phyloP scores from a whole-genome alignment of 2,888 invertebrate species.

The Coecobrya sp. region DNA sequence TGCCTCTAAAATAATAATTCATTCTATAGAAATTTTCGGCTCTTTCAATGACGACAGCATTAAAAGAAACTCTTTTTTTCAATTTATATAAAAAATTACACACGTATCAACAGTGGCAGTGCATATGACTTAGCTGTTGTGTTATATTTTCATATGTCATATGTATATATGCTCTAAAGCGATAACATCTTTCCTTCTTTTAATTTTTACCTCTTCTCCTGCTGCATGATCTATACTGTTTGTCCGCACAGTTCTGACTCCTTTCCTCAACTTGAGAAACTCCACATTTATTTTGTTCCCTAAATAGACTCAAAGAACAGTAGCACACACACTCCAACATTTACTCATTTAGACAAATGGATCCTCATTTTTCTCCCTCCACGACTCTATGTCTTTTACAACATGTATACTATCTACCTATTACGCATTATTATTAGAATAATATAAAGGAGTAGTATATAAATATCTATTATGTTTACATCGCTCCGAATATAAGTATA shows the following conservation, averaged over 20 bases:
- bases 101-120: neutral
- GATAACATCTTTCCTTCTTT: conserved; percentile 61
- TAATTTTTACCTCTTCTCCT: conserved; percentile 41
- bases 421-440: neutral
- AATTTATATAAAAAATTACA: conserved; percentile 4
- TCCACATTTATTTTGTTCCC: neutral
- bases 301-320: neutral
- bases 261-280: conserved; percentile 17
- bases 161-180: conserved; percentile 19
- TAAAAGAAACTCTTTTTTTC: conserved; percentile 26
- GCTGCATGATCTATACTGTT: neutral
- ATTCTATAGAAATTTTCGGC: conserved; percentile 1
- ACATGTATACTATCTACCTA: conserved; percentile 15
- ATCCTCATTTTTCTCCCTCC: conserved; percentile 9
- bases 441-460: neutral
- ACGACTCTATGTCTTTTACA: neutral
- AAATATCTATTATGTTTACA: conserved; percentile 10
- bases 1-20: conserved; percentile 42
- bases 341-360: neutral
- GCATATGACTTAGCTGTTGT: neutral
- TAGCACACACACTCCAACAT: conserved; percentile 10
- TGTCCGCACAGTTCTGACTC: conserved; percentile 42
- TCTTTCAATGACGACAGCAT: conserved; percentile 12
- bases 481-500: conserved; percentile 8
- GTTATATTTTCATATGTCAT: too few relatives aligned